Conservation (phyloP, 1,140 invertebrate species). For the Nasonia longicornis region DNA sequence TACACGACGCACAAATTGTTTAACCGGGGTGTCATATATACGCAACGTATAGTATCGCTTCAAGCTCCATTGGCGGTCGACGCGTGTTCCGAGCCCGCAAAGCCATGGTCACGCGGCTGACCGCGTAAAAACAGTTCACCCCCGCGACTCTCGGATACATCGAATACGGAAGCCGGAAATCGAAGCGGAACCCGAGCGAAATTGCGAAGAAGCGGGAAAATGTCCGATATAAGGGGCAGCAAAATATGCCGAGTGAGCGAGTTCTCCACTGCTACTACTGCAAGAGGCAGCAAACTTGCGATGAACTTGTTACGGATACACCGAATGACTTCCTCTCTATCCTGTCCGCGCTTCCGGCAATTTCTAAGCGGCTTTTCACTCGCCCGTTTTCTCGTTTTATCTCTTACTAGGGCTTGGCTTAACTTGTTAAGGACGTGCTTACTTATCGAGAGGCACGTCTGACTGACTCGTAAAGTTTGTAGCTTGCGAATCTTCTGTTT, state of each 20-base stretch:
- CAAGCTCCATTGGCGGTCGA: too few relatives aligned
- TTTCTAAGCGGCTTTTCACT: slow-evolving; percentile 37
- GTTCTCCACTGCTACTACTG: background rate
- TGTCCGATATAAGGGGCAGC: background rate
- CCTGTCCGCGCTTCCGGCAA: slow-evolving; percentile 14
- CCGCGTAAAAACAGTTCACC: slow-evolving; percentile 23
- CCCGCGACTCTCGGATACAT: background rate
- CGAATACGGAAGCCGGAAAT: slow-evolving; percentile 50
- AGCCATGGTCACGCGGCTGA: background rate
- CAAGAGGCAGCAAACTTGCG: background rate
- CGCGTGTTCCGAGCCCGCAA: too few relatives aligned
- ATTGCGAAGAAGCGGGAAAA: slow-evolving; percentile 26
- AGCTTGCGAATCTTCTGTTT: background rate
- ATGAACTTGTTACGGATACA: slow-evolving; percentile 24
- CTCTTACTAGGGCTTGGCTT: slow-evolving; percentile 32
- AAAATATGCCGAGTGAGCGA: slow-evolving; percentile 5
- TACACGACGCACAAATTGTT: too few relatives aligned
- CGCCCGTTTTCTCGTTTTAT: background rate
- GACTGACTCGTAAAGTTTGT: slow-evolving; percentile 10
- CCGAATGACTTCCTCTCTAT: slow-evolving; percentile 24
- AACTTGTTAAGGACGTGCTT: slow-evolving; percentile 1
- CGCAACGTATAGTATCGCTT: too few relatives aligned
- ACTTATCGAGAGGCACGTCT: slow-evolving; percentile 5
- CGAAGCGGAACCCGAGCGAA: slow-evolving; percentile 50
- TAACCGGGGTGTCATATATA: too few relatives aligned